These are phyloP conservation scores for Phallusia fumigata DNA, from an alignment of 23 tunicate genomes.

Conservation along the genomic window DNA sequence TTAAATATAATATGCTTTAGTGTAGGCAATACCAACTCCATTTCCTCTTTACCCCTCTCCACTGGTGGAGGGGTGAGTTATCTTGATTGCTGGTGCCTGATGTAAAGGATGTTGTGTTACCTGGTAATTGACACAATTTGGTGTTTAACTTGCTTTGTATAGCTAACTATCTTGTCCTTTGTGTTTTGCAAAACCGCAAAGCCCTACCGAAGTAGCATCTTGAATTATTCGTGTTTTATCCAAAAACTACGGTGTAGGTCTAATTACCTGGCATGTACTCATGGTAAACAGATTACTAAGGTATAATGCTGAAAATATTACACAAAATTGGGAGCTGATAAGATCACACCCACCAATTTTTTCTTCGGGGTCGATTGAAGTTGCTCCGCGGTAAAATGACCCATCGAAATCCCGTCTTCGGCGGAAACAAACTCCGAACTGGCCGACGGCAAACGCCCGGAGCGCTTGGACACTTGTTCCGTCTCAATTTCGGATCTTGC, in stretches of 20 bases:
- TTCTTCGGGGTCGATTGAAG: neutral
- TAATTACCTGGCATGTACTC: too few species aligned
- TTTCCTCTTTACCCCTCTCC: neutral
- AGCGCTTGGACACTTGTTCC: neutral
- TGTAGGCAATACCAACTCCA: too few species aligned
- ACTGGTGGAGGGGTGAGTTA: neutral
- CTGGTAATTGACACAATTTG: neutral
- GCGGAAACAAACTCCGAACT: neutral
- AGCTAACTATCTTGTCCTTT: too few species aligned
- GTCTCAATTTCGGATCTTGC: neutral
- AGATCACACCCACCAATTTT: neutral
- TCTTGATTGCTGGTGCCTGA: neutral
- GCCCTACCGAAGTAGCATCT: too few species aligned
- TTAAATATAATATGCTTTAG: too few species aligned
- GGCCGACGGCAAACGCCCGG: neutral
- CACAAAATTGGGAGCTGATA: neutral
- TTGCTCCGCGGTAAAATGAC: neutral
- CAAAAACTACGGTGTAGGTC: too few species aligned
- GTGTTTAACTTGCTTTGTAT: too few species aligned
- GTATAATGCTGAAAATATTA: too few species aligned
- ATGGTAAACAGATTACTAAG: too few species aligned
- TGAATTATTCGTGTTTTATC: too few species aligned
- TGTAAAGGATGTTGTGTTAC: neutral
- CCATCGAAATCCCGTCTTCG: neutral
- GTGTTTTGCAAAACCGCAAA: too few species aligned